Evolutionary conservation across 2,888 invertebrate genomes (phyloP).

Genomic region (Busseola fusca): DNA sequence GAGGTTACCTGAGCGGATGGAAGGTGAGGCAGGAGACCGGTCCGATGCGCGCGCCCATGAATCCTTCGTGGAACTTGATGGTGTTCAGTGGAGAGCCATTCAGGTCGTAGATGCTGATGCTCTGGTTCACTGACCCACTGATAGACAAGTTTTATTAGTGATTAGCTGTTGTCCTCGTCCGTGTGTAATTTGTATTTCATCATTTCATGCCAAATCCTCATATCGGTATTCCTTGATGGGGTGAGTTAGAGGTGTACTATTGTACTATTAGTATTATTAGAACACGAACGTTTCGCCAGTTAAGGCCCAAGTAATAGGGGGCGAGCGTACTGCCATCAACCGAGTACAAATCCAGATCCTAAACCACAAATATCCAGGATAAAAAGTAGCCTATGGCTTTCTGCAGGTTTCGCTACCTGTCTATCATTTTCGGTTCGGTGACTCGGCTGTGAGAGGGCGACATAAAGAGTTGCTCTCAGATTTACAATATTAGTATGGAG

Average conservation of each 20-base stretch:
- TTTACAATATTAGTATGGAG: background rate
- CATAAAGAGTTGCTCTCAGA: background rate
- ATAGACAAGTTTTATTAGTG: background rate
- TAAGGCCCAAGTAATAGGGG: background rate
- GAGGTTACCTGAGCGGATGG: slow-evolving; percentile 92
- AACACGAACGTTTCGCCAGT: too few relatives aligned
- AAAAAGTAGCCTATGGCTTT: too few relatives aligned
- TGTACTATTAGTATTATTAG: too few relatives aligned
- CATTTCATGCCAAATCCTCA: background rate
- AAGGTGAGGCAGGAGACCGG: slow-evolving; percentile 96
- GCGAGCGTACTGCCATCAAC: background rate
- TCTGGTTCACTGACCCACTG: slow-evolving; percentile 94
- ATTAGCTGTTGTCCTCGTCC: background rate
- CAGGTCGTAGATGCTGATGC: slow-evolving; percentile 93
- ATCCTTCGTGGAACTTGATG: slow-evolving; percentile 97
- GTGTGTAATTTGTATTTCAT: background rate
- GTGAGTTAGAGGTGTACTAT: background rate
- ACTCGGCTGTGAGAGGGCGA: background rate
- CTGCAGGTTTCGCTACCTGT: too few relatives aligned
- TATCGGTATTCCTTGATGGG: background rate
- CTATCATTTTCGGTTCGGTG: background rate
- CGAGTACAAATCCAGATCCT: background rate
- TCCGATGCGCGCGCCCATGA: slow-evolving; percentile 94
- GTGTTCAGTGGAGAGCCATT: slow-evolving; percentile 93
- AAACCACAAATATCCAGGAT: background rate